These are phyloP conservation scores for Drosophila quinaria DNA, from an alignment of 2,888 invertebrate genomes.

Conservation along the genomic window DNA sequence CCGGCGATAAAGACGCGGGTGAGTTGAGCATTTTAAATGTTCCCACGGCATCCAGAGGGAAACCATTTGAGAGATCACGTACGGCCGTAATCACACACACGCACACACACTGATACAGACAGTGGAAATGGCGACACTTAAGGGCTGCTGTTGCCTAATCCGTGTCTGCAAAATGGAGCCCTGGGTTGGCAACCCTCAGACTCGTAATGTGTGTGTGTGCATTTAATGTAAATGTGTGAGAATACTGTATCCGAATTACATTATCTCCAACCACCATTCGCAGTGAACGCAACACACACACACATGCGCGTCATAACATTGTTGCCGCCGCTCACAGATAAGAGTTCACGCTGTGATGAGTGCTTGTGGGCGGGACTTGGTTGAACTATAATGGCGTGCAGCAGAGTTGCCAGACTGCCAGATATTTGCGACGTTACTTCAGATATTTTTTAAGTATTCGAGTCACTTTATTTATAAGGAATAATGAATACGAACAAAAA, in stretches of 20 bases:
- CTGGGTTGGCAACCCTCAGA: conserved; percentile 53
- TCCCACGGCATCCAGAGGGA: conserved; percentile 60
- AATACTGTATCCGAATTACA: conserved; percentile 5
- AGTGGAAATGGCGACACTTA: conserved; percentile 73
- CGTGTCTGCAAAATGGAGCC: conserved; percentile 73
- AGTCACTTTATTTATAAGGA: not conserved
- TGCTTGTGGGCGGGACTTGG: conserved; percentile 54
- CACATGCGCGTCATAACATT: conserved; percentile 29
- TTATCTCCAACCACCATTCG: conserved; percentile 28
- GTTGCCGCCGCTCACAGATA: conserved; percentile 50
- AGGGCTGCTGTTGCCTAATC: conserved; percentile 68
- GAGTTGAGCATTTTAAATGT: conserved; percentile 41
- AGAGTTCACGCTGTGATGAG: conserved; percentile 17
- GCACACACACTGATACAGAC: conserved; percentile 29
- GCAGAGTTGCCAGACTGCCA: conserved; percentile 56
- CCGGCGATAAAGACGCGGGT: conserved; percentile 49
- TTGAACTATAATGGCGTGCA: conserved; percentile 54
- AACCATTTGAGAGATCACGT: conserved; percentile 75
- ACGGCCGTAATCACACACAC: conserved; percentile 53
- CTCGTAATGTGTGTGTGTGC: no score
- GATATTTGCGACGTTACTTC: not conserved
- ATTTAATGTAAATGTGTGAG: not conserved
- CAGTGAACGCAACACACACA: conserved; percentile 13
- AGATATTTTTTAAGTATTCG: not conserved
- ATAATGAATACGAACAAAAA: not conserved